Conservation (phyloP, 2,888 invertebrate species). For the Yponomeuta sedellus region DNA sequence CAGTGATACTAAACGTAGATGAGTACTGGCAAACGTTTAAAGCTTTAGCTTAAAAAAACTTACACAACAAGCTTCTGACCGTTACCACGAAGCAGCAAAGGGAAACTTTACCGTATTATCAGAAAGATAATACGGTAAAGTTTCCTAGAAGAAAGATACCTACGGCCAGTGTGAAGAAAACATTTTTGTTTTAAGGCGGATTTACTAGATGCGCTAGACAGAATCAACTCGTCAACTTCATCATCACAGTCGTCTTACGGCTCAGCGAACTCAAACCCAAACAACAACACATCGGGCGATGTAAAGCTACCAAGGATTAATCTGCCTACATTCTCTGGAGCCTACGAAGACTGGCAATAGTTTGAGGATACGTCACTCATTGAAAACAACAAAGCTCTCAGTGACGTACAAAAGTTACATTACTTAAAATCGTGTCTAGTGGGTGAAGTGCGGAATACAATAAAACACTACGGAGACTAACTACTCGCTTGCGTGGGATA, state of each 20-base stretch:
- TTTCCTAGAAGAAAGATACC: too few relatives aligned
- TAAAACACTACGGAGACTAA: not conserved
- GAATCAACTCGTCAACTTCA: not conserved
- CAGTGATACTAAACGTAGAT: not conserved
- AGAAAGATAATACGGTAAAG: too few relatives aligned
- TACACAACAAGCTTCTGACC: not conserved
- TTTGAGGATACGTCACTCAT: conserved; percentile 9
- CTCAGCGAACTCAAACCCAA: not conserved
- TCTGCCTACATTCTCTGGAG: conserved; percentile 2
- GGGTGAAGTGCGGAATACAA: not conserved
- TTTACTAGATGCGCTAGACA: not conserved
- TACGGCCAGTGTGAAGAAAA: not conserved
- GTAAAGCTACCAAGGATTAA: not conserved
- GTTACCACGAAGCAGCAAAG: too few relatives aligned
- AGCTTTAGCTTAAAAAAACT: too few relatives aligned
- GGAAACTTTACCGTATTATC: too few relatives aligned
- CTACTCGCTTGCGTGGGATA: not conserved
- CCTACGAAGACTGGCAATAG: conserved; percentile 9
- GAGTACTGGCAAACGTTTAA: not conserved
- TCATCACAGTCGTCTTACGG: too few relatives aligned
- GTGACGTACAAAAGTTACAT: too few relatives aligned
- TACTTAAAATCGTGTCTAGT: conserved; percentile 3
- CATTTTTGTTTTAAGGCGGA: not conserved
- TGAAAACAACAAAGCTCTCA: too few relatives aligned
- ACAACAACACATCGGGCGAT: not conserved